Percentiles rank a stretch among this genome's conserved stretches.
These are phyloP conservation scores for Microcebus tavaratra DNA, from an alignment of 2,113 vertebrate species.

Conservation along the genomic window DNA sequence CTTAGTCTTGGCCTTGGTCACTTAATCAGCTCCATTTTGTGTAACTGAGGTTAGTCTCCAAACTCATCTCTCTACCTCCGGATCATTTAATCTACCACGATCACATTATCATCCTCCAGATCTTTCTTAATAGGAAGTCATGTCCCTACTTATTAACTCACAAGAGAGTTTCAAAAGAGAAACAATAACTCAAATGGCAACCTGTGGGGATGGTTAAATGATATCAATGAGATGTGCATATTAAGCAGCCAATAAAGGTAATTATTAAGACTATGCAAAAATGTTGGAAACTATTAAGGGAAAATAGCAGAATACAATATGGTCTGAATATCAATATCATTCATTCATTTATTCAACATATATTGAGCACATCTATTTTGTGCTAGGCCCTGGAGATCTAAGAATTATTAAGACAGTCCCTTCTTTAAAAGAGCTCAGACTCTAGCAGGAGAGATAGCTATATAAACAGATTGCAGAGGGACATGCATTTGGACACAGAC, in stretches of 20 bases:
- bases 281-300: neutral
- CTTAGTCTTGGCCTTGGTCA: neutral
- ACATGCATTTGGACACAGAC: neutral
- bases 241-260: neutral
- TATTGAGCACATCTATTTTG: neutral
- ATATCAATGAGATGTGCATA: neutral
- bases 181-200: neutral
- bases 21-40: neutral
- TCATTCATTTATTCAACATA: neutral
- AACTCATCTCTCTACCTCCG: neutral
- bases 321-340: neutral
- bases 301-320: neutral
- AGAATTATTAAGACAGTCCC: neutral
- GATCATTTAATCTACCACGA: neutral
- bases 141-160: neutral
- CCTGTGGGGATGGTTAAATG: neutral
- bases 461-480: neutral
- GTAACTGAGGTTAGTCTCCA: neutral
- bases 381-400: neutral
- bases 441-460: neutral
- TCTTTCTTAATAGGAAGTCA: neutral
- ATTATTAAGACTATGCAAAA: neutral
- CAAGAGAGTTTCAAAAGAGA: neutral
- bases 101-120: neutral
- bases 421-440: slow-evolving; percentile 28